These are phyloP conservation scores for Rhyacophila brunnea DNA, from an alignment of 1,140 invertebrate species.

Conservation along the genomic window DNA sequence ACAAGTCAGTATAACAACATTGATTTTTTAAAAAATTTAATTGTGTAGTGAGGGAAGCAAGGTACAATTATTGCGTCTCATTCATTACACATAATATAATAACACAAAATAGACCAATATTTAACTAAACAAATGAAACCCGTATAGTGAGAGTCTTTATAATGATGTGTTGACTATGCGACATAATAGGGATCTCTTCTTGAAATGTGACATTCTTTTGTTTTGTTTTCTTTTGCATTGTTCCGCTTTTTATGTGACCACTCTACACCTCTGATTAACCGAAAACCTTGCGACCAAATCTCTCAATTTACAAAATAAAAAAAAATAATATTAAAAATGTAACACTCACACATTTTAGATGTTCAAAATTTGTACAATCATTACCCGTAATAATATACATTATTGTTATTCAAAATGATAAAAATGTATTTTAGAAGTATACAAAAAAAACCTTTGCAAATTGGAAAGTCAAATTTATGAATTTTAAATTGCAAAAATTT, in stretches of 20 bases:
- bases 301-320: conserved; percentile 32
- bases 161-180: too few relatives aligned
- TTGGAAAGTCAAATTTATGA: conserved; percentile 25
- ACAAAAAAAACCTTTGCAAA: conserved; percentile 28
- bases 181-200: too few relatives aligned
- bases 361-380: conserved; percentile 37
- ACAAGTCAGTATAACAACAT: too few relatives aligned
- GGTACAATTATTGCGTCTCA: too few relatives aligned
- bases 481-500: conserved; percentile 21
- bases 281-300: conserved; percentile 30
- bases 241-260: conserved; percentile 14
- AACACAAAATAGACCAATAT: too few relatives aligned
- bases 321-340: conserved; percentile 21
- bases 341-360: conserved; percentile 32
- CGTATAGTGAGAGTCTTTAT: too few relatives aligned
- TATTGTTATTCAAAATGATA: conserved; percentile 29
- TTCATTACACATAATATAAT: too few relatives aligned
- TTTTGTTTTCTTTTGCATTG: conserved; percentile 7
- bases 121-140: too few relatives aligned
- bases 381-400: conserved; percentile 34
- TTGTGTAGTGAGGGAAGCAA: too few relatives aligned
- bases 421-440: conserved; percentile 23
- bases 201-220: too few relatives aligned
- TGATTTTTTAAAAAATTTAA: too few relatives aligned
- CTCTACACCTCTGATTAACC: conserved; percentile 22